Conservation (phyloP, 2,888 invertebrate species). For the Andrena bucephala region DNA sequence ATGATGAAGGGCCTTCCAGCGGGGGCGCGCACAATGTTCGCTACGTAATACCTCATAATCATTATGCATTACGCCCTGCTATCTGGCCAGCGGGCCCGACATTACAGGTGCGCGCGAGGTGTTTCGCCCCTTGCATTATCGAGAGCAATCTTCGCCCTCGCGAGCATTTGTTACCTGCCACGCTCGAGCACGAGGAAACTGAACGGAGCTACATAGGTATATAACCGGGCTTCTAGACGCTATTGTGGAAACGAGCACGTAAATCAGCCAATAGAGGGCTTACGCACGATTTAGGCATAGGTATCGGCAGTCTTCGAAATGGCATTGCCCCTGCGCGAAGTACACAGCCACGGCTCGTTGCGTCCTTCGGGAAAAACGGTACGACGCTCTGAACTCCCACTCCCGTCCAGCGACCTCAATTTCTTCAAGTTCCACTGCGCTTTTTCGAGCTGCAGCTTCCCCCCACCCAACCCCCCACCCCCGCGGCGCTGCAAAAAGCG, state of each 20-base stretch:
- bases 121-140: constrained; percentile 29
- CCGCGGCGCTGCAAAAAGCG: constrained; percentile 1
- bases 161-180: not conserved
- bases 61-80: constrained; percentile 62
- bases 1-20: constrained; percentile 69
- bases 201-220: not conserved
- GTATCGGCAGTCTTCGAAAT: too few species aligned
- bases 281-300: too few species aligned
- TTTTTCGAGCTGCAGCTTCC: constrained; percentile 2
- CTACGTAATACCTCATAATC: constrained; percentile 69
- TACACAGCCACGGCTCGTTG: too few species aligned
- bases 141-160: constrained; percentile 17
- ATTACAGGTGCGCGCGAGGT: constrained; percentile 47
- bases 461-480: not conserved
- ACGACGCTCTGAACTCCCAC: not conserved
- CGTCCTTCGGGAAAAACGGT: too few species aligned
- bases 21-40: constrained; percentile 41
- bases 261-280: too few species aligned
- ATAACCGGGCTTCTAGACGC: not conserved
- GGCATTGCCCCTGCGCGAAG: too few species aligned
- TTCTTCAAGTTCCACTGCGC: not conserved
- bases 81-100: constrained; percentile 41
- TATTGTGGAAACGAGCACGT: not conserved
- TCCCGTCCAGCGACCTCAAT: not conserved
- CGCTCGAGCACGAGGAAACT: not conserved